Evolutionary conservation across 2,113 vertebrate species (phyloP).

Genomic region (Artemisiospiza belli): DNA sequence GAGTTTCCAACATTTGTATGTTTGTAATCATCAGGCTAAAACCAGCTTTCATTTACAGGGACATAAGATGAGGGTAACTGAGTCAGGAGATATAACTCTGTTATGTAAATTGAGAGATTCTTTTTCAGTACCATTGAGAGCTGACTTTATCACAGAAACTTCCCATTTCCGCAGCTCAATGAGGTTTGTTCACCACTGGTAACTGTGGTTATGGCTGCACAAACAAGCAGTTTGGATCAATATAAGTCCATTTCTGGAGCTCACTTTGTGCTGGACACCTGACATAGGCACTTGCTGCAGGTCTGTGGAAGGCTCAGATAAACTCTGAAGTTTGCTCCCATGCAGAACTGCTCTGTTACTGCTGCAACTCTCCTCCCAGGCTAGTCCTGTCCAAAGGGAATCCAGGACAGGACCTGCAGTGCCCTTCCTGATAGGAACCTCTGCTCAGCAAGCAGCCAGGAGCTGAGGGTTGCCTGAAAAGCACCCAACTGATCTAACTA

Average conservation of each 20-base stretch:
- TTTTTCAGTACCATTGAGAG: neutral
- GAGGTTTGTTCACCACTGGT: neutral
- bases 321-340: neutral
- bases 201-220: neutral
- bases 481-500: neutral
- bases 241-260: neutral
- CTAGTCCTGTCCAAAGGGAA: neutral
- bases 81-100: neutral
- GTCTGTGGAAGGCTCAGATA: neutral
- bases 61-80: neutral
- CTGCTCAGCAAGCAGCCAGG: neutral
- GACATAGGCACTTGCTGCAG: neutral
- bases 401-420: neutral
- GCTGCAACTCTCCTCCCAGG: neutral
- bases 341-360: neutral
- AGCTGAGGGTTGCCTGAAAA: neutral
- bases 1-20: constrained; percentile 58
- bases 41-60: constrained; percentile 7
- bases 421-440: neutral
- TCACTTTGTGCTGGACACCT: neutral
- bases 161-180: neutral
- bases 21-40: constrained; percentile 24
- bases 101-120: neutral
- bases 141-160: neutral
- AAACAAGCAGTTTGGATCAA: neutral